Evolutionary conservation across 2,113 vertebrate species (phyloP), one percentile per base, ranked within the genome.

Genomic region (Tyto alba): DNA sequence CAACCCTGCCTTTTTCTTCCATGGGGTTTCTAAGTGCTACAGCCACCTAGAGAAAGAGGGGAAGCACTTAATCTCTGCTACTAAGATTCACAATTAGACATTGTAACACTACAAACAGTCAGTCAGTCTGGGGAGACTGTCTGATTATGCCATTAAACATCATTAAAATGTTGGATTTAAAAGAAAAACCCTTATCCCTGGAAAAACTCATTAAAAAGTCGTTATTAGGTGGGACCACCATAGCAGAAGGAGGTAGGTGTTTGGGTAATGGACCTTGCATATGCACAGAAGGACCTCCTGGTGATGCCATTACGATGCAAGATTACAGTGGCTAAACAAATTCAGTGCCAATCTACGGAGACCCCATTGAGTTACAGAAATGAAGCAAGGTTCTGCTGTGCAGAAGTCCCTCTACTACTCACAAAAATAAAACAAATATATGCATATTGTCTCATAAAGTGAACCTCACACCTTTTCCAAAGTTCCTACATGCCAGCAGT

Each of bases 261-360:
- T 91, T 85, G 92, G 48, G 94, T 96, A 97, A 97, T 96, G 88
- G 91, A 59, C 88, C 92, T 95, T 95, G 82, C 34, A 74, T 59
- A 76, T 17, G 34, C 82, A 95, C 88, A 95, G 91, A 96, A 96
- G 94, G 95, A 87, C 93, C 95, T 91, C 95, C 96, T 90, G 82
- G 90, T 83, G 92, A 96, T 91, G 73, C 69, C 60, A 92, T 97
- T 97, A 94, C 3, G 30, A 89, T 87, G 73, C 36, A 27, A 95
- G 69, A 93, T 94, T 90, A 68, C 74, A 86, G 71, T 18, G 85
- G 96, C 84, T 94, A 92, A 95, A 93, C 56, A 86, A 83, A 84
- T 74, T 93, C 82, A 87, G 30, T 64, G 73, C 57, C 82, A 83
- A 43, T 89, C 60, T 85, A 66, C 8, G 5, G 92, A 95, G 85